Evolutionary conservation across 2,888 invertebrate genomes (phyloP), one percentile per base, ranked within the genome.

Genomic region (Pseudoips prasinana): DNA sequence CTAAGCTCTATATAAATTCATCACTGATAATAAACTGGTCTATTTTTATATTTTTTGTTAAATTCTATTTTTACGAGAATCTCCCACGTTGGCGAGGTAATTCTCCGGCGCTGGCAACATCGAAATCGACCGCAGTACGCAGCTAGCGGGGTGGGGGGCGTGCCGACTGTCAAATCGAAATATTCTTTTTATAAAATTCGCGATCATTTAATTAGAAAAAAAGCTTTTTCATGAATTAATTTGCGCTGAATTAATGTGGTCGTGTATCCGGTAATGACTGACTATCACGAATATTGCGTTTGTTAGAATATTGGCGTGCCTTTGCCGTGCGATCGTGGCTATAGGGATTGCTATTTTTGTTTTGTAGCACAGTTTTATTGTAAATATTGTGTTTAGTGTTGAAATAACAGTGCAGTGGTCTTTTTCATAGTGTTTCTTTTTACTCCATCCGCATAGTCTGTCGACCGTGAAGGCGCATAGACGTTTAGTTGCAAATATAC

Each of bases 341-440:
- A 43, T 55, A 54, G 52, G 52, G 58, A 61, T 48, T 51, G 58
- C 83, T 86, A 87, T 87, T 87, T 86, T 83, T 75, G 75, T 85
- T 82, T 74, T 67, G 72, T 67, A 79, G 75, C 76, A 73, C 74
- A 75, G 67, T 76, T 81, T 68, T 66, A 73, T 69, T 64, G 77
- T 83, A 83, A 82, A 84, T 83, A 86, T 82, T 84, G 81, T 81
- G 75, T 76, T 77, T 72, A 60, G 66, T 81, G 73, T 73, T 63
- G 82, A 74, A 80, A 67, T 64, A 41, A 49, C 58, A 65, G 56
- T 72, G 63, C 64, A 63, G 61, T 64, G 50, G 36, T 46, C 34
- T 44, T 46, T 43, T 49, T 38, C 27, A 39, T 32, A 20, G 20
- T 20, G 51, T 71, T 64, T 63, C 73, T 62, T 55, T 46, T 39